Conservation (phyloP, 2,113 vertebrate genomes). For the Nesogale talazaci region DNA sequence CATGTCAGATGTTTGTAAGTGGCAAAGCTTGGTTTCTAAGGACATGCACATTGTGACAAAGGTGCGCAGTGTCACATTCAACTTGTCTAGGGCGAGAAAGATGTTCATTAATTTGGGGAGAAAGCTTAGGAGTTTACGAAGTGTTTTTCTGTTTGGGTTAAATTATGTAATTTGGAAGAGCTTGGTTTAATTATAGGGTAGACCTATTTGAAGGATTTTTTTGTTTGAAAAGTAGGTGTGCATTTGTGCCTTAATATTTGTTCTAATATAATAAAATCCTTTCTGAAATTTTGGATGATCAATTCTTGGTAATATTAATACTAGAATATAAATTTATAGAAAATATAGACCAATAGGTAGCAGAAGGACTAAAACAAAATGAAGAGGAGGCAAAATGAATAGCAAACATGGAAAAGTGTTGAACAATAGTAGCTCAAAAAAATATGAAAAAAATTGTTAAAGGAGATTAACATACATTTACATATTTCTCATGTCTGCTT, state of each 20-base stretch:
- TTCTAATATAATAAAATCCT: conserved; percentile 76
- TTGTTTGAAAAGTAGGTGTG: conserved; percentile 68
- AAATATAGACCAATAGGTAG: neutral
- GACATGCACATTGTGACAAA: conserved; percentile 20
- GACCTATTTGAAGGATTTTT: conserved; percentile 60
- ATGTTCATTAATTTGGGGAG: conserved; percentile 37
- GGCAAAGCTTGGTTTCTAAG: conserved; percentile 46
- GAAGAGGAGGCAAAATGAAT: neutral
- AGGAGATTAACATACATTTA: neutral
- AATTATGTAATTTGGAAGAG: conserved; percentile 66
- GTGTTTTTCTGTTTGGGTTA: conserved; percentile 68
- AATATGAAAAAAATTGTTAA: neutral
- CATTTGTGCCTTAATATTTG: conserved; percentile 80
- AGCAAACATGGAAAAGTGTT: neutral
- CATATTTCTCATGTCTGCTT: neutral
- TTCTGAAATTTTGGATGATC: conserved; percentile 61
- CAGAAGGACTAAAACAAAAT: neutral
- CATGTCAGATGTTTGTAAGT: neutral
- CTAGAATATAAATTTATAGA: neutral
- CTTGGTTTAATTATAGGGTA: conserved; percentile 54
- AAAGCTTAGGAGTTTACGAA: conserved; percentile 54
- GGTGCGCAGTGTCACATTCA: conserved; percentile 14
- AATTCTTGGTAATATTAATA: neutral
- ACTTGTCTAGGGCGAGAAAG: conserved; percentile 39
- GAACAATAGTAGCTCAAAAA: neutral